Evolutionary conservation across 2,113 vertebrate genomes (phyloP).

Genomic region (Nycticorax nycticorax): DNA sequence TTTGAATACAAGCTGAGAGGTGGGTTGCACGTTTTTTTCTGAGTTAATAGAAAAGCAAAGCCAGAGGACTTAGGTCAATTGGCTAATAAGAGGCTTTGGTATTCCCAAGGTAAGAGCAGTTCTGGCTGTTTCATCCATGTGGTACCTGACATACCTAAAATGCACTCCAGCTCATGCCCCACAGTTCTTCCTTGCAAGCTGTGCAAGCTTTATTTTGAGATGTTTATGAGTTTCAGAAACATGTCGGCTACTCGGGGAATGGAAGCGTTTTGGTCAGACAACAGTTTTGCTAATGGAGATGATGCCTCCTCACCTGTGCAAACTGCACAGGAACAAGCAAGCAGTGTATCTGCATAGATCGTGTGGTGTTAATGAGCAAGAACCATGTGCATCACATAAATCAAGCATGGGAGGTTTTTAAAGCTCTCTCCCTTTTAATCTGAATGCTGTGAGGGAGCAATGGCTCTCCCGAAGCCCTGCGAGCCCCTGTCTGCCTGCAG

Average conservation of each 20-base stretch:
- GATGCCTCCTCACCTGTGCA: not conserved
- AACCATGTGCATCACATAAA: not conserved
- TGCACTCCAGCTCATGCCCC: not conserved
- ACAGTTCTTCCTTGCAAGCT: not conserved
- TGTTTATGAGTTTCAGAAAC: not conserved
- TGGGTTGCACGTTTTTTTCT: accelerated
- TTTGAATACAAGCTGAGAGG: not conserved
- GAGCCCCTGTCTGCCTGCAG: not conserved
- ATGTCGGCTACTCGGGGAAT: not conserved
- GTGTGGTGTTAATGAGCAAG: accelerated
- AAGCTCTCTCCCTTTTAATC: not conserved
- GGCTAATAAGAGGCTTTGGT: not conserved
- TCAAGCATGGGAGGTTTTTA: not conserved
- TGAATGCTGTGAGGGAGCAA: not conserved
- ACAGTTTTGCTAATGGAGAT: not conserved
- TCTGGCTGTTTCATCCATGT: not conserved
- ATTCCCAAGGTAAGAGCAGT: not conserved
- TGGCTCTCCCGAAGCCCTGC: not conserved
- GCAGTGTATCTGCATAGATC: not conserved
- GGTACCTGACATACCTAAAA: not conserved
- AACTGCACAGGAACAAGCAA: not conserved
- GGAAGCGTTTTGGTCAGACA: not conserved
- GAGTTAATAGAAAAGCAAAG: not conserved
- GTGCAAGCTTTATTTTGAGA: not conserved
- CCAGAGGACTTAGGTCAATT: not conserved